phyloP scores from a whole-genome alignment of 2,888 invertebrate species.

The Andrena trimmerana region DNA sequence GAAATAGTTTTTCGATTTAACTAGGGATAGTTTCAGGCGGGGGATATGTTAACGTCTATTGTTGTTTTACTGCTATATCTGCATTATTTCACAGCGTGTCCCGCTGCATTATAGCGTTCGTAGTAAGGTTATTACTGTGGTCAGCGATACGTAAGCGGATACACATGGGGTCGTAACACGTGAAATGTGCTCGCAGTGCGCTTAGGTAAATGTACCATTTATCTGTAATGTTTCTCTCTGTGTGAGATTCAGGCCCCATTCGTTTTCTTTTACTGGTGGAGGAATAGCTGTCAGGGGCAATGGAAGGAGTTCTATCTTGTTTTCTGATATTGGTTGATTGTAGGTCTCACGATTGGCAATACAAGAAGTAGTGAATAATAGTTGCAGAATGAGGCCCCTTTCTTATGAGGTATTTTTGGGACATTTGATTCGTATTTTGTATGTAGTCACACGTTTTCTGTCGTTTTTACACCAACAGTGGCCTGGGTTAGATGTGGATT shows the following conservation, averaged over 20 bases:
- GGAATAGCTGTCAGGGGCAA: background rate
- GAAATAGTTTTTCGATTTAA: background rate
- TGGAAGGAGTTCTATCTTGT: too few species aligned
- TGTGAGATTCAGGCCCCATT: background rate
- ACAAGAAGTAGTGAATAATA: too few species aligned
- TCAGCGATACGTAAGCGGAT: background rate
- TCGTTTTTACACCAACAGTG: too few species aligned
- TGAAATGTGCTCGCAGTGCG: background rate
- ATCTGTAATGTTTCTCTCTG: background rate
- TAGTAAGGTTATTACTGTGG: background rate
- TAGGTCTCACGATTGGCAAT: too few species aligned
- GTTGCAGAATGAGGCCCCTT: too few species aligned
- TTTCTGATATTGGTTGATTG: too few species aligned
- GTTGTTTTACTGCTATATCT: background rate
- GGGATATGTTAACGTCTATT: background rate
- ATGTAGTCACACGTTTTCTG: too few species aligned
- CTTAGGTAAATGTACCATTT: constrained; percentile 1
- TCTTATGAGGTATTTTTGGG: too few species aligned
- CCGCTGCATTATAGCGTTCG: background rate
- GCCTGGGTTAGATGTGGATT: too few species aligned
- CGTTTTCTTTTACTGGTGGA: background rate
- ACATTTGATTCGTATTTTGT: too few species aligned
- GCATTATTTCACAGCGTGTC: background rate
- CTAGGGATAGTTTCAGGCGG: background rate
- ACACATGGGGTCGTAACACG: background rate